Conservation (phyloP, 2,113 vertebrate species). For the Podarcis raffonei region DNA sequence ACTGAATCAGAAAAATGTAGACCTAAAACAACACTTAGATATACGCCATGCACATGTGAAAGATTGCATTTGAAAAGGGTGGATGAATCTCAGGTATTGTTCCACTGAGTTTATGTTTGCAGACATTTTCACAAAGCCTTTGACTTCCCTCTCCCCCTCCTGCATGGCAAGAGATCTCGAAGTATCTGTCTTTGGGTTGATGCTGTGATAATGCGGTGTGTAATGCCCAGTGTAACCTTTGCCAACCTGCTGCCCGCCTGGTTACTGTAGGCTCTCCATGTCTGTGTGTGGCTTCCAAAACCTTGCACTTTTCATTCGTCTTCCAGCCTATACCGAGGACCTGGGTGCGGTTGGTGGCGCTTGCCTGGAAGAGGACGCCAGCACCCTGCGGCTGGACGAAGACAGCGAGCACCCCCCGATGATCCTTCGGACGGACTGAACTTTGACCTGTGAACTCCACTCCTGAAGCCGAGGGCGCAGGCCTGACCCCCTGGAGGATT, state of each 20-base stretch:
- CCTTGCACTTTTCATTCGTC: conserved; percentile 30
- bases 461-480: conserved; percentile 73
- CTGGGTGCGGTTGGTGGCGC: conserved; percentile 91
- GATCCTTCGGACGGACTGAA: conserved; percentile 94
- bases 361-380: conserved; percentile 90
- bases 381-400: conserved; percentile 87
- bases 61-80: no score
- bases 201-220: background rate
- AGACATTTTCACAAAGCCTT: no score
- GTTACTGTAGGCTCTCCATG: no score
- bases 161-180: background rate
- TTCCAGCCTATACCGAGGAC: conserved; percentile 91
- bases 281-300: conserved; percentile 3
- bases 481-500: conserved; percentile 74
- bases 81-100: no score
- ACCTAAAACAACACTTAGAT: no score
- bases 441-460: conserved; percentile 58
- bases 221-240: no score
- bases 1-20: no score
- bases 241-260: no score
- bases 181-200: no score
- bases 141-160: no score
- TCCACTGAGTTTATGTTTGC: no score
- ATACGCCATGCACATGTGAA: no score
- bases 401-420: conserved; percentile 98